Base-by-base conservation (phyloP, 35 echinoderm and acorn worm genomes). In the Nesometra sesokonis region DNA sequence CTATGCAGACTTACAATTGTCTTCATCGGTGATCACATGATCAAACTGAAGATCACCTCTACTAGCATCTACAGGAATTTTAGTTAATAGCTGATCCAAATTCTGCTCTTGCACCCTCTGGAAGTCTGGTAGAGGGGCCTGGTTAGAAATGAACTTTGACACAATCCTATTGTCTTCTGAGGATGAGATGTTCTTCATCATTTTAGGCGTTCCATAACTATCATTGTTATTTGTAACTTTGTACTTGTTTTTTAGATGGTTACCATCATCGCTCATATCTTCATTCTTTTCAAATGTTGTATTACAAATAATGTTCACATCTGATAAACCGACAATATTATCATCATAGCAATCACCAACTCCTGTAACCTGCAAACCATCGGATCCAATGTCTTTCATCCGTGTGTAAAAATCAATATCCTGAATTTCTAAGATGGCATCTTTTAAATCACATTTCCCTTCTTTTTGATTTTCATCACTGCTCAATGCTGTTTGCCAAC, bases 401-500 rank as follows among this genome's bases (percentile, higher is more conserved):
- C 2, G 0, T 13, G 9, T 19, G 39, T 15, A 43, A 43, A 4
- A 4, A 7, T 43, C 39, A 15, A 43, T 15, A 43, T 43, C 39
- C 39, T 7, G 5, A 43, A 15, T 43, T 43, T 43, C 5, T 43
- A 15, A 43, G 39, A 43, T 15, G 15, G 39, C 4, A 43, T 43
- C 15, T n/a, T n/a, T 43, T 43, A 15, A 43, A 43, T 15, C 4
- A 67, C 11, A 13, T 67, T 9, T 67, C 1, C 52, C 9, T 43
- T 67, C 23, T 27, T 67, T 9, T 67, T 67, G 11, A 27, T 9
- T 67, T 2, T 27, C 23, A 67, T 67, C 52, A 67, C 7, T 67
- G 23, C 85, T 80, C 37, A 93, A 46, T 19, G 86, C 86, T 78
- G 82, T 35, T 17, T 78, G 91, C 91, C 91, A 93, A 34, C 86